A percentile compares a stretch with the other conserved stretches of the same genome.
These are phyloP conservation scores for Akabosia matsudoensis DNA, from an alignment of 1,140 invertebrate species.

Conservation along the genomic window DNA sequence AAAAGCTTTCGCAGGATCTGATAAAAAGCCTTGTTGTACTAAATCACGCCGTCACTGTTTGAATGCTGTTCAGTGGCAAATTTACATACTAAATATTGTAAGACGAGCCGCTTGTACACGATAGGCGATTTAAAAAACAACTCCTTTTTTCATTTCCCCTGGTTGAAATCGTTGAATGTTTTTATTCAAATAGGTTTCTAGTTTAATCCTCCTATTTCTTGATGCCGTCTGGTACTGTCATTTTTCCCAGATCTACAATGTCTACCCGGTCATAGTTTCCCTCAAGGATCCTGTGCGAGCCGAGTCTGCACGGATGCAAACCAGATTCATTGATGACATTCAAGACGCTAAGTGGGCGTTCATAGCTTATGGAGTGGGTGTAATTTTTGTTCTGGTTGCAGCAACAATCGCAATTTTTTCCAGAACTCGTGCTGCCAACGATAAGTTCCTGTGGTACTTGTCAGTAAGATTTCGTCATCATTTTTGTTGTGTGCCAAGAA, in stretches of 20 bases:
- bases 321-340: background rate
- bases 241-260: background rate
- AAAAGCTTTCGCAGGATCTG: too few relatives aligned
- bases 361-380: background rate
- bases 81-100: background rate
- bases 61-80: background rate
- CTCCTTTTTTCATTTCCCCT: too few relatives aligned
- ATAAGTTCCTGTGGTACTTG: background rate
- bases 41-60: too few relatives aligned
- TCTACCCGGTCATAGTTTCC: background rate
- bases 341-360: background rate
- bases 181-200: background rate
- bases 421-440: background rate
- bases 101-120: background rate
- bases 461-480: background rate
- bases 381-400: too few relatives aligned
- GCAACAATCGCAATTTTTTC: too few relatives aligned
- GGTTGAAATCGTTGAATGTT: too few relatives aligned
- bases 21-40: too few relatives aligned
- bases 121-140: too few relatives aligned
- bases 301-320: background rate
- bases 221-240: background rate
- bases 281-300: background rate
- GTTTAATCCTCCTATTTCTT: background rate
- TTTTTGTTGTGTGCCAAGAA: background rate